Conservation (phyloP, 2,888 invertebrate species). For the Parnassius apollo region DNA sequence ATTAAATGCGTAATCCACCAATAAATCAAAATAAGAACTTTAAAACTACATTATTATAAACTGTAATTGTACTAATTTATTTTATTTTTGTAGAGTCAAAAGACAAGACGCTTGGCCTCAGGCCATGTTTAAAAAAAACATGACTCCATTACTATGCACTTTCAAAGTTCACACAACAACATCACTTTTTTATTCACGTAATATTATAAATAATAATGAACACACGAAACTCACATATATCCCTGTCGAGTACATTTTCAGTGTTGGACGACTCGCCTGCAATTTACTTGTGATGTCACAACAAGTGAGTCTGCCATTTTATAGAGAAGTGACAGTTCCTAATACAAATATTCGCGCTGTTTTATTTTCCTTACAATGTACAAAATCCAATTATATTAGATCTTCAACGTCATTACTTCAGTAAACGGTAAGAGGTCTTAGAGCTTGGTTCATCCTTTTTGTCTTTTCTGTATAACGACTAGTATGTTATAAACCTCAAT, state of each 20-base stretch:
- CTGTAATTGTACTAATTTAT: too few species aligned
- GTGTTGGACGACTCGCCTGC: slow-evolving; percentile 45
- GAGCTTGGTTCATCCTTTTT: slow-evolving; percentile 11
- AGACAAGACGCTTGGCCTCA: neutral
- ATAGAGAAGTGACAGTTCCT: slow-evolving; percentile 62
- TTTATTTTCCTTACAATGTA: slow-evolving; percentile 28
- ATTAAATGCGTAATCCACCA: too few species aligned
- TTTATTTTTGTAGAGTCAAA: neutral
- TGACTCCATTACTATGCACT: slow-evolving; percentile 11
- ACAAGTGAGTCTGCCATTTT: slow-evolving; percentile 49
- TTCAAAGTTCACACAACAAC: neutral
- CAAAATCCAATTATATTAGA: neutral
- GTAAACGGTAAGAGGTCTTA: slow-evolving; percentile 5
- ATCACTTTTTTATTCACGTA: slow-evolving; percentile 1
- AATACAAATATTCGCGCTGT: slow-evolving; percentile 39
- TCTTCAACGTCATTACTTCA: neutral
- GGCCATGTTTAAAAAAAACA: neutral
- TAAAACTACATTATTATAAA: too few species aligned
- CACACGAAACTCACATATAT: slow-evolving; percentile 63
- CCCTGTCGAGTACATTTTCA: slow-evolving; percentile 63
- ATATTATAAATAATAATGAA: slow-evolving; percentile 10
- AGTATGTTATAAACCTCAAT: slow-evolving; percentile 28
- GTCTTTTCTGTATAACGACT: slow-evolving; percentile 8
- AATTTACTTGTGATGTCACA: slow-evolving; percentile 62
- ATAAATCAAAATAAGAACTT: too few species aligned